Base-by-base conservation (phyloP, 2,113 vertebrate genomes). In the Malurus alboscapulatus region DNA sequence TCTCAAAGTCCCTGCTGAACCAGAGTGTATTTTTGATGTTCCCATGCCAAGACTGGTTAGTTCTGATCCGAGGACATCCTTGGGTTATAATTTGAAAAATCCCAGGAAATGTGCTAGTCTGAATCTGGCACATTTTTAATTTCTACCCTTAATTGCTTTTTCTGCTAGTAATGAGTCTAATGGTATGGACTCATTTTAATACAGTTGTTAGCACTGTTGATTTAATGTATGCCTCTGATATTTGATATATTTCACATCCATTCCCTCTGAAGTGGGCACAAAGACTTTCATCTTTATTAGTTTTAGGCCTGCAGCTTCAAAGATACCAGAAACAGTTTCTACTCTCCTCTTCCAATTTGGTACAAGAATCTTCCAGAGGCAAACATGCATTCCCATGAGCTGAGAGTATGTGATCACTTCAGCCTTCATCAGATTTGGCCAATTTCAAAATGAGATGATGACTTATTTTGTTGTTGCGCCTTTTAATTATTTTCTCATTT, bases 401-500 rank as follows among this genome's bases (percentile, higher is more conserved):
- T 94, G 61, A 69, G 58, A 32, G 36, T 48, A 11, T 54, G 48
- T 26, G 59, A 94, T 94, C 69, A n/a, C 62, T 82, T 80, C 14
- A 75, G 40, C 48, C 61, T 89, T 83, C 93, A 94, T 89, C 58
- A 91, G 85, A 75, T 94, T 38, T 94, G 75, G 54, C 84, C 2
- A 22, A 42, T 80, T 96, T 74, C 21, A 87, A 68, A 91, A 88
- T 66, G n/a, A 92, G 87, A 58, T 68, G 68, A 86, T 77, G 48
- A 65, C 61, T 91, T 87, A 78, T 77, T 83, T 77, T 72, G 34
- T 63, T 93, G 59, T 66, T 94, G 25, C 38, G 75, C 27, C 62
- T 76, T 53, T 90, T 54, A 89, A 91, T 68, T 82, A 79, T 82
- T 95, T 91, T 89, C 74, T 89, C 62, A 50, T 81, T 92, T 95